Evolutionary conservation across 2,113 vertebrate species (phyloP), one percentile per base, ranked within the genome.

Genomic region (Petaurus breviceps): DNA sequence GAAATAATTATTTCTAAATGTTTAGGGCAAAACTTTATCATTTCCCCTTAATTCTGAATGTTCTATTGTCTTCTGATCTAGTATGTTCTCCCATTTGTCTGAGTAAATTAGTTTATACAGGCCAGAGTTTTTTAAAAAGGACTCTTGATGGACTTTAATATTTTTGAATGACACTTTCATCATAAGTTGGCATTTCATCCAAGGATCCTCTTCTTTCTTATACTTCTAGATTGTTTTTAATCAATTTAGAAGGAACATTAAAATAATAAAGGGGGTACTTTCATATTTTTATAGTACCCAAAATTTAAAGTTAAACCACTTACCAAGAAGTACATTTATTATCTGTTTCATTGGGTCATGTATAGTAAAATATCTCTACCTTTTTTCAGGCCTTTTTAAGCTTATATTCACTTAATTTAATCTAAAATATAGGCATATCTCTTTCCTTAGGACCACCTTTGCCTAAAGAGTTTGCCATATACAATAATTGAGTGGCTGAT

Each of bases 261-360:
- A 77, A 22, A 43, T n/a, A 50, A 31, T 61, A 5, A 23, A 94
- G 90, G 95, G 93, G 68, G 89, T 77, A 8, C 37, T 43, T 77
- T 22, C 89, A 57, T 92, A 97, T 97, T 97, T 97, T 94, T 95
- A 90, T 97, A 97, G 93, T 96, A 96, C 94, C 97, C 95, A 98
- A 91, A 23, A 89, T 55, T 95, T 53, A 68, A 52, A 43, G 14
- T 8, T 51, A 24, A 26, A 89, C 0, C 31, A 50, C 16, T 51
- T 4, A 61, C 28, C 7, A 91, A n/a, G 92, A 12, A 92, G 5
- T 84, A 91, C 68, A 89, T 91, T 94, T 89, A 47, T 91, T 55
- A 52, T 92, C 57, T 90, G 9, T 90, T 95, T 94, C 90, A 51
- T 11, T 77, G 57, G 89, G 31, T 8, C 57, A 49, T 23, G 12